Base-by-base conservation (phyloP, 1,140 invertebrate species). In the Pogonus chalceus region DNA sequence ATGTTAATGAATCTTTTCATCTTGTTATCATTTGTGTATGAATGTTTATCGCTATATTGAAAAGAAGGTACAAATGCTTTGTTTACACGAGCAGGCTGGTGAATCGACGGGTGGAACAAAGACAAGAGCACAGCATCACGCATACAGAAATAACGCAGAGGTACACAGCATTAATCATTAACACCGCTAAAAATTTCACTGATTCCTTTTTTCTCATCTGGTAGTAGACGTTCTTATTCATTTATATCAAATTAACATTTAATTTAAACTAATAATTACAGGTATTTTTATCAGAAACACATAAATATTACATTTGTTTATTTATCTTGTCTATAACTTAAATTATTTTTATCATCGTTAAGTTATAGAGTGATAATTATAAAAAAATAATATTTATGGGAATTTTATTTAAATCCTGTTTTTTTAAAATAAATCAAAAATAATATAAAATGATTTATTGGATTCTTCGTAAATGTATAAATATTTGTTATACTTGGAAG, bases 131-230 rank as follows among this genome's bases (percentile, higher is more conserved):
- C 72, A 80, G 77, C 69, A 76, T 82, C 65, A 82, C 80, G 57
- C 79, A 78, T 66, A 82, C 79, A 66, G 80, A 83, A 75, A 78
- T 81, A 64, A 82, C 79, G 53, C 77, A 81, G 72, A 81, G 79
- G 79, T 81, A 79, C 72, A 79, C 72, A 68, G 73, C 69, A 69
- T 57, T 55, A 20, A 20, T 55, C 47, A 51, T 43, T 49, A 18
- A 51, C 24, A 43, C n/a, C 47, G 21, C 48, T 2, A 37, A 49
- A 49, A 52, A 35, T 14, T 18, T 24, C 23, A 50, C 22, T 24
- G 23, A 26, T 47, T 47, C 37, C 51, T 46, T 47, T 57, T 58
- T 48, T 56, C 56, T 57, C 39, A 12, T 52, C 24, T 26, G 22
- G 51, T 55, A 26, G 22, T 35, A 21, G 22, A 26, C 22, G 46